Evolutionary conservation across 2,797 vertebrate species (phyloP), one percentile per base, ranked within the genome.

Genomic region (Falco cherrug): DNA sequence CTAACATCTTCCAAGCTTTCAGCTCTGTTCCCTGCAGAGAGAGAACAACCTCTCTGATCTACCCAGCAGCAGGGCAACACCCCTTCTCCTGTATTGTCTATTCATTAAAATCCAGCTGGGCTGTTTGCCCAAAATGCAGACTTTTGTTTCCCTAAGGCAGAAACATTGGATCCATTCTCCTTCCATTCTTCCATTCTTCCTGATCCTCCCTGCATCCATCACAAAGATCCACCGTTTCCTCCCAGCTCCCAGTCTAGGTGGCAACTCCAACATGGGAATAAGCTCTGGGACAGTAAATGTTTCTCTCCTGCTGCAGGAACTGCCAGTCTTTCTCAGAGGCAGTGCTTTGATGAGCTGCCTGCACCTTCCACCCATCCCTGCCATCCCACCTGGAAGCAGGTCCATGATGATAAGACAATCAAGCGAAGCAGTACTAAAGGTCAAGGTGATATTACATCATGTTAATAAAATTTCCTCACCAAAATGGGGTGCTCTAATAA

Each of bases 341-440:
- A 2, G 35, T 76, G 83, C 61, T 94, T 81, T 84, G 71, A 87
- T 90, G 78, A 85, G 90, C 93, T 89, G 57, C 33, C 75, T 86
- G 77, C 61, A 93, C 84, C 79, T 87, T 70, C 80, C 83, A 59
- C 75, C 93, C 73, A 69, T 56, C 65, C 67, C 65, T 89, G 70
- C 67, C 65, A 29, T 84, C 63, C 60, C 65, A 87, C 71, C 77
- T 91, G 83, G 67, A 91, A 71, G 71, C 69, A 89, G 81, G 53
- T 87, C 57, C 76, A n/a, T 56, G 53, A 43, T 10, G 57, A 57
- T 61, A 90, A 94, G n/a, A 64, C 51, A 87, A 59, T 61, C 76
- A 93, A 87, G 70, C 10, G 57, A 85, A 82, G 80, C 70, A 95
- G 41, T 78, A 81, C 47, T 74, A 95, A 97, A 95, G 83, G 67